Conservation (phyloP, 2,888 invertebrate species). For the Macroteleia sp. region DNA sequence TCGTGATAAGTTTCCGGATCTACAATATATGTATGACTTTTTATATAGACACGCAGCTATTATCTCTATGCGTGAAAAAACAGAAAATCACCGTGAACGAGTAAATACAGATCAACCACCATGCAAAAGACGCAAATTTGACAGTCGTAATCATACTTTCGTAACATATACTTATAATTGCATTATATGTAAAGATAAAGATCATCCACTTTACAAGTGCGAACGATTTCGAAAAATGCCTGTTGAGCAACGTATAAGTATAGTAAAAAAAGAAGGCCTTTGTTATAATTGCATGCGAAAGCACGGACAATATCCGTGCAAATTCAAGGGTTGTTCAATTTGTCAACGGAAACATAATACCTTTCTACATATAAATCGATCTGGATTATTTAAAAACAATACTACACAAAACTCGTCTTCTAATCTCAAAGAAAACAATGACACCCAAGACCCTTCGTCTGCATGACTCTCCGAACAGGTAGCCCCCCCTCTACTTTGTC, state of each 20-base stretch:
- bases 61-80: slow-evolving; percentile 4
- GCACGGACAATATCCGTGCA: neutral
- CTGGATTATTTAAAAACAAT: too few relatives aligned
- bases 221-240: neutral
- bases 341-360: neutral
- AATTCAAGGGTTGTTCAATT: neutral
- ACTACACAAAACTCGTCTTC: neutral
- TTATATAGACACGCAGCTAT: slow-evolving; percentile 2
- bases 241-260: neutral
- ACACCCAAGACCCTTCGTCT: too few relatives aligned
- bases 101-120: neutral
- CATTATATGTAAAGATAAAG: too few relatives aligned
- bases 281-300: neutral
- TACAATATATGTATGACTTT: slow-evolving; percentile 37
- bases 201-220: too few relatives aligned
- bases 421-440: too few relatives aligned
- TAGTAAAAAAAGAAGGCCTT: neutral
- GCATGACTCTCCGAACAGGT: too few relatives aligned
- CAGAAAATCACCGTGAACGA: neutral
- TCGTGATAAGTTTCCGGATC: slow-evolving; percentile 26
- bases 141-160: too few relatives aligned
- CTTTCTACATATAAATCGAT: too few relatives aligned
- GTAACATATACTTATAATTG: too few relatives aligned
- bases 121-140: too few relatives aligned
- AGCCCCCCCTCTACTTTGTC: too few relatives aligned